phyloP scores from a whole-genome alignment of 2,113 vertebrate genomes.

The Vombatus ursinus region DNA sequence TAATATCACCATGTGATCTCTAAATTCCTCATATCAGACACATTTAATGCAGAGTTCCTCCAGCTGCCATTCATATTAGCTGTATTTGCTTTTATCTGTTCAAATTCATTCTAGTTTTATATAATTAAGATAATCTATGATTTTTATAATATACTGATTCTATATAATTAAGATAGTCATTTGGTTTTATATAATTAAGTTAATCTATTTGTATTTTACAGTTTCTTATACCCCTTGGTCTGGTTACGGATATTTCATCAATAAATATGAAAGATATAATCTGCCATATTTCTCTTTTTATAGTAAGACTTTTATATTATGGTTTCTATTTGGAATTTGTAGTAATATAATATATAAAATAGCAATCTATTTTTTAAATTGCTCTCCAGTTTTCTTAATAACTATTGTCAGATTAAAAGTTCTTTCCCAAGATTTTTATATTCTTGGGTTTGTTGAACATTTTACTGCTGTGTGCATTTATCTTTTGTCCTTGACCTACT shows the following conservation, averaged over 20 bases:
- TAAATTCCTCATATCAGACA: too few species aligned
- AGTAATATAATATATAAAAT: not conserved
- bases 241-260: too few species aligned
- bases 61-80: not conserved
- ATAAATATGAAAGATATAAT: not conserved
- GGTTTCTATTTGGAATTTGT: not conserved
- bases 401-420: too few species aligned
- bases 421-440: too few species aligned
- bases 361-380: too few species aligned
- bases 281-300: not conserved
- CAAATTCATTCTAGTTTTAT: not conserved
- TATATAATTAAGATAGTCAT: not conserved
- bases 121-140: not conserved
- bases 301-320: not conserved
- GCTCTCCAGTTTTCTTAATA: too few species aligned
- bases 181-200: not conserved
- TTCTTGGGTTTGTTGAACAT: too few species aligned
- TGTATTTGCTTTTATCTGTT: not conserved
- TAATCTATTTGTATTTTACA: not conserved
- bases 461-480: too few species aligned
- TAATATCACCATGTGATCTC: not conserved
- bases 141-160: not conserved
- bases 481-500: too few species aligned
- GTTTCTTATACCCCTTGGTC: not conserved
- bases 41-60: too few species aligned